Evolutionary conservation across 2,113 vertebrate species (phyloP), one percentile per base, ranked within the genome.

Genomic region (Gracilinanus agilis): DNA sequence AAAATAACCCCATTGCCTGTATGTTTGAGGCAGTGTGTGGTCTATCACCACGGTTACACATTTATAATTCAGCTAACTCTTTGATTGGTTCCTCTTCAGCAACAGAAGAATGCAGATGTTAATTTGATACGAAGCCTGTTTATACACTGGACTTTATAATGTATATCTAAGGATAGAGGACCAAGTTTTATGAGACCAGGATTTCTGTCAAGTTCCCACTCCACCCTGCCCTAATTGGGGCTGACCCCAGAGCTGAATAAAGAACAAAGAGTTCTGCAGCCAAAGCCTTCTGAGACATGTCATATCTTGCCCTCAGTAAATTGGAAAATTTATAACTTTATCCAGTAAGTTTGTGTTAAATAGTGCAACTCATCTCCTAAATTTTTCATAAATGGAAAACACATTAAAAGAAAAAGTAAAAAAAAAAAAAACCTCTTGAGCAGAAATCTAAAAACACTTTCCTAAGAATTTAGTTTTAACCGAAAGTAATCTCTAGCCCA

Each of bases 121-220:
- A 89, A 83, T 96, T 97, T 97, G 95, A 96, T 96, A 53, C 90
- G 97, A 98, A 97, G 94, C 89, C 88, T 95, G 56, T 98, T 97
- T 98, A 96, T 90, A 94, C 89, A 95, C 55, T 93, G 29, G 10
- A 6, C 96, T 98, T 98, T 96, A 94, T 97, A 97, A 98, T 96
- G 91, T 94, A 49, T 96, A 93, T 92, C 90, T 96, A 96, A 98
- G 97, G 96, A 97, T 91, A 97, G 95, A 97, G 96, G 90, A 93
- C 2, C 90, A 44, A 53, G 44, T 97, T 97, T 98, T 97, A 97
- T 97, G 96, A 98, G 96, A 97, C 93, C 94, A 97, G 94, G 91
- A 89, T 93, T 95, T 97, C 95, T 95, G 53, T 97, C 58, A 97
- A 97, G 89, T 92, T 90, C 90, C 83, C 55, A 89, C 25, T 24